These are phyloP conservation scores for Ceramica pisi DNA, from an alignment of 2,888 invertebrate genomes.

Conservation along the genomic window DNA sequence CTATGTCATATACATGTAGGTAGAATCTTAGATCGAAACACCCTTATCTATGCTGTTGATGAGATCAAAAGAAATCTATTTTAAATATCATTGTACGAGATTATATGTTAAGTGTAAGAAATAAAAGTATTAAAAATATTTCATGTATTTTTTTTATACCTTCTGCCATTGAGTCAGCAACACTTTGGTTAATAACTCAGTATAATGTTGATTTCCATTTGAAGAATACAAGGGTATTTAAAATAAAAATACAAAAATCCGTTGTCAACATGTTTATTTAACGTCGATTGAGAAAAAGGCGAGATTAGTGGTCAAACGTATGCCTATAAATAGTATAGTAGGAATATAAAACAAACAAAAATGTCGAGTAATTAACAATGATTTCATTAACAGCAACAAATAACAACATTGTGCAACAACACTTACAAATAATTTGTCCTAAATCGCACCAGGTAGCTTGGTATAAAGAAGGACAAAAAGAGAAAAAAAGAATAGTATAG, in stretches of 20 bases:
- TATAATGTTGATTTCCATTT: background rate
- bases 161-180: background rate
- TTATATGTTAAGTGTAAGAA: constrained; percentile 88
- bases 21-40: constrained; percentile 69
- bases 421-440: constrained; percentile 69
- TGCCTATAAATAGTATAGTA: no score
- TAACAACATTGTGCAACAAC: constrained; percentile 73
- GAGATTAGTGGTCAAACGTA: no score
- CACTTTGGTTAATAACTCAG: background rate
- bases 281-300: constrained; percentile 24
- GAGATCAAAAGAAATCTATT: constrained; percentile 87
- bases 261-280: constrained; percentile 41
- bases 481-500: background rate
- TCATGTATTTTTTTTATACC: background rate
- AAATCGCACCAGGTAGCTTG: constrained; percentile 81
- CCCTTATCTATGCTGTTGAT: constrained; percentile 82
- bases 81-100: constrained; percentile 89
- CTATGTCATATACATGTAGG: constrained; percentile 59
- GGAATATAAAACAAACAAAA: constrained; percentile 66
- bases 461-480: constrained; percentile 20
- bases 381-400: constrained; percentile 76
- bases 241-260: constrained; percentile 37
- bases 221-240: background rate
- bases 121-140: constrained; percentile 78
- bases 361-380: constrained; percentile 67